Conservation (phyloP, 2,797 vertebrate species). For the Vespertilio murinus region DNA sequence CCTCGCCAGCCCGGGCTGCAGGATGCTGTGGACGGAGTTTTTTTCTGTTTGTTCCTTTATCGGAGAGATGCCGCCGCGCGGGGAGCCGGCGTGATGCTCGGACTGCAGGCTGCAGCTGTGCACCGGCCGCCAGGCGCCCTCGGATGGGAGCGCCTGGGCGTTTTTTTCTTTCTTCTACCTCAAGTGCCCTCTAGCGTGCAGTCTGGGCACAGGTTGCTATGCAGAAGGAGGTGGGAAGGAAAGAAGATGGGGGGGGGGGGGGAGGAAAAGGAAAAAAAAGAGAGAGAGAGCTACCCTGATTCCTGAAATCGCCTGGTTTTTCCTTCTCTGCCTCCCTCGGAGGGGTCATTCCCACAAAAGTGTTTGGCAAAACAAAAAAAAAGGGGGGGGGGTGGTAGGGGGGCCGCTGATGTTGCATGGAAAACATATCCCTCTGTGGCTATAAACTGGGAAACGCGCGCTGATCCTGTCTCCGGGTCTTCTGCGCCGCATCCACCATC, state of each 20-base stretch:
- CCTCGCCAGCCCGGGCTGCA: slow-evolving; percentile 35
- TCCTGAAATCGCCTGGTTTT: slow-evolving; percentile 50
- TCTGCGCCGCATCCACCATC: slow-evolving; percentile 63
- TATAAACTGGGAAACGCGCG: slow-evolving; percentile 66
- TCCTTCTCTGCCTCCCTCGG: slow-evolving; percentile 18
- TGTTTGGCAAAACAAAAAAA: slow-evolving; percentile 64
- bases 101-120: slow-evolving; percentile 46
- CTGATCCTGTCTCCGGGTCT: slow-evolving; percentile 68
- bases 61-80: slow-evolving; percentile 21
- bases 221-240: slow-evolving; percentile 30
- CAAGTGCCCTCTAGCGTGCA: slow-evolving; percentile 96
- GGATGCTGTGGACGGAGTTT: slow-evolving; percentile 44
- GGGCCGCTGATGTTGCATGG: slow-evolving; percentile 10
- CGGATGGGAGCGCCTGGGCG: slow-evolving; percentile 53
- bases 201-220: slow-evolving; percentile 81
- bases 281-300: slow-evolving; percentile 59
- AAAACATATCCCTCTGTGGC: slow-evolving; percentile 70
- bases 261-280: not conserved
- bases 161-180: slow-evolving; percentile 82
- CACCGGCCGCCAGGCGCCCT: not conserved
- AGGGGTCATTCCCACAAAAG: slow-evolving; percentile 53
- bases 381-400: not conserved
- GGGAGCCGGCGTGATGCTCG: not conserved
- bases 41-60: slow-evolving; percentile 13
- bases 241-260: too few species aligned